Evolutionary conservation across 2,797 vertebrate genomes (phyloP).

Genomic region (Carcharodon carcharias): DNA sequence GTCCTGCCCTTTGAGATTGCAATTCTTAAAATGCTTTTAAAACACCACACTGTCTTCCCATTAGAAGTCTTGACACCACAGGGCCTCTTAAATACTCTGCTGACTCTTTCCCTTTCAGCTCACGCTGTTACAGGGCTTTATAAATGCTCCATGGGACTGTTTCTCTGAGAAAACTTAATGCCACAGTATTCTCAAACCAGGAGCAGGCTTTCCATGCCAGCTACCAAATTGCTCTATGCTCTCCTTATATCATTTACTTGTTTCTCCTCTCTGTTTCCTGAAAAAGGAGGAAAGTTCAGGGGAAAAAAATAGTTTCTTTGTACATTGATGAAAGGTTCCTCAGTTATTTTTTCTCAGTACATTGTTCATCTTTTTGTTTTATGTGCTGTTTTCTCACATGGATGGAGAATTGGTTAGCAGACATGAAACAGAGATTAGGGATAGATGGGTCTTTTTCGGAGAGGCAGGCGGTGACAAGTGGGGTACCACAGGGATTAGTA

Average conservation of each 20-base stretch:
- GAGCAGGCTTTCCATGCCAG: not conserved
- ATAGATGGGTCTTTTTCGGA: too few species aligned
- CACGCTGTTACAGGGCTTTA: not conserved
- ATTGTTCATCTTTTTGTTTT: not conserved
- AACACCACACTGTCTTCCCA: conserved; percentile 16
- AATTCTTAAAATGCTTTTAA: conserved; percentile 9
- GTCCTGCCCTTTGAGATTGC: conserved; percentile 15
- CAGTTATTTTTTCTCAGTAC: not conserved
- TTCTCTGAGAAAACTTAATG: not conserved
- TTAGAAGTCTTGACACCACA: conserved; percentile 3
- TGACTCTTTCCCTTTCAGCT: not conserved
- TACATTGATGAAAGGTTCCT: not conserved
- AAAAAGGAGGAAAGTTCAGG: not conserved
- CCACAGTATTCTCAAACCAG: not conserved
- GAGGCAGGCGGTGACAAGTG: too few species aligned
- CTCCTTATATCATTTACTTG: not conserved
- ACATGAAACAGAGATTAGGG: too few species aligned
- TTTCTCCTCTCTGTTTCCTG: not conserved
- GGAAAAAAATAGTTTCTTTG: not conserved
- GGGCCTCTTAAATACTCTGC: conserved; percentile 21
- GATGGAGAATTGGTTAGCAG: too few species aligned
- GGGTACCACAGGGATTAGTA: too few species aligned
- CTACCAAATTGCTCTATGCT: not conserved
- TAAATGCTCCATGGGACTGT: not conserved
- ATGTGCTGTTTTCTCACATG: not conserved